Evolutionary conservation across 2,797 vertebrate genomes (phyloP).

Genomic region (Xyrichtys novacula): DNA sequence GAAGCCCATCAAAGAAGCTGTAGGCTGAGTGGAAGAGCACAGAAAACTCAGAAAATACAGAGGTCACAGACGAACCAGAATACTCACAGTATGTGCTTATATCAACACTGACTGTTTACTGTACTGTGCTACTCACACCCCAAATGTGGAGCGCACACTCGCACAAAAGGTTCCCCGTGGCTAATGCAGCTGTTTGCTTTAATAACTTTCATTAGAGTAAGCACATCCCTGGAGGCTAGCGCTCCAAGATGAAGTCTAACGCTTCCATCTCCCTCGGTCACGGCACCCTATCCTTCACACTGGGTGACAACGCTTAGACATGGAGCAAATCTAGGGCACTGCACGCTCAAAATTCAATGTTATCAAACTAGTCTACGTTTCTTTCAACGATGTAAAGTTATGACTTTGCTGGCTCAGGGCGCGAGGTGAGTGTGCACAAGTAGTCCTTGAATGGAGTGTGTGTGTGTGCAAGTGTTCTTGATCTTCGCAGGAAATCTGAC

Average conservation of each 20-base stretch:
- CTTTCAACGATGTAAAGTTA: conserved; percentile 39
- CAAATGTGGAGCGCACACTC: conserved; percentile 40
- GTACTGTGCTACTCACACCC: conserved; percentile 44
- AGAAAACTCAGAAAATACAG: conserved; percentile 23
- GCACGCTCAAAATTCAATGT: conserved; percentile 56
- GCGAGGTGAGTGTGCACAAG: conserved; percentile 48
- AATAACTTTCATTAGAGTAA: conserved; percentile 75
- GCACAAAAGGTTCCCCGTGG: conserved; percentile 55
- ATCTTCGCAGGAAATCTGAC: conserved; percentile 70
- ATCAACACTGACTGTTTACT: conserved; percentile 34
- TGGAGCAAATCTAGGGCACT: conserved; percentile 66
- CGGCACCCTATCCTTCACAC: conserved; percentile 62
- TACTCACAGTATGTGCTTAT: conserved; percentile 15
- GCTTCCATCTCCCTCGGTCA: conserved; percentile 58
- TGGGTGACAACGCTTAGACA: conserved; percentile 53
- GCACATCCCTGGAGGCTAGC: conserved; percentile 69
- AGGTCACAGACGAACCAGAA: conserved; percentile 11
- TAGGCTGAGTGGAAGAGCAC: conserved; percentile 16
- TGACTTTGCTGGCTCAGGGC: conserved; percentile 42
- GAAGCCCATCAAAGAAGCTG: conserved; percentile 42
- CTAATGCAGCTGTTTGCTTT: conserved; percentile 76
- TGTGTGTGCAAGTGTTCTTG: conserved; percentile 46
- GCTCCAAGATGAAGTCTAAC: conserved; percentile 55
- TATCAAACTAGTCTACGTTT: conserved; percentile 59
- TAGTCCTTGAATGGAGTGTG: not conserved